phyloP scores from a whole-genome alignment of 2,113 vertebrate species.

The Pangasianodon hypophthalmus region DNA sequence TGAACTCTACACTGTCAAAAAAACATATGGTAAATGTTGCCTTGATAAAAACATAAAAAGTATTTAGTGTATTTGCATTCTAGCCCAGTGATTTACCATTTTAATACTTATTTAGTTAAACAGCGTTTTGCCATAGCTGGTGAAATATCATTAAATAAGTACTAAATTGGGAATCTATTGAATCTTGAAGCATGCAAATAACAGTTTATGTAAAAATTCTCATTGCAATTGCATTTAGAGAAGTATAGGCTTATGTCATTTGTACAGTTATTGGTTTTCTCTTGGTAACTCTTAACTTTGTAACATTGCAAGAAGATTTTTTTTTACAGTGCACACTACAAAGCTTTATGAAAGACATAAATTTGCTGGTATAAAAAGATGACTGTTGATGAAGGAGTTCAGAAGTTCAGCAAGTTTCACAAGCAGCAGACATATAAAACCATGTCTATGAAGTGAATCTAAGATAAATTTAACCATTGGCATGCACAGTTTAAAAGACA shows the following conservation, averaged over 20 bases:
- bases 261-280: constrained; percentile 7
- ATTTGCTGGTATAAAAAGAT: neutral
- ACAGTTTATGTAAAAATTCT: neutral
- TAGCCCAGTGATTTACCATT: neutral
- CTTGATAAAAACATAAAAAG: neutral
- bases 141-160: constrained; percentile 3
- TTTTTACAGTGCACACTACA: neutral
- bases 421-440: neutral
- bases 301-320: neutral
- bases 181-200: neutral
- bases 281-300: neutral
- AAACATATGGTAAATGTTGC: neutral
- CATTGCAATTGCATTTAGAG: neutral
- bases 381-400: neutral
- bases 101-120: neutral
- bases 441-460: neutral
- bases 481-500: neutral
- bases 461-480: neutral
- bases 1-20: neutral
- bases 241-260: neutral
- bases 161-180: neutral
- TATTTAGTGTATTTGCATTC: neutral
- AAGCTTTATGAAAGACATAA: constrained; percentile 13
- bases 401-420: neutral
- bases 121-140: neutral